Evolutionary conservation across 1,140 invertebrate genomes (phyloP).

Genomic region (Cepaea nemoralis): DNA sequence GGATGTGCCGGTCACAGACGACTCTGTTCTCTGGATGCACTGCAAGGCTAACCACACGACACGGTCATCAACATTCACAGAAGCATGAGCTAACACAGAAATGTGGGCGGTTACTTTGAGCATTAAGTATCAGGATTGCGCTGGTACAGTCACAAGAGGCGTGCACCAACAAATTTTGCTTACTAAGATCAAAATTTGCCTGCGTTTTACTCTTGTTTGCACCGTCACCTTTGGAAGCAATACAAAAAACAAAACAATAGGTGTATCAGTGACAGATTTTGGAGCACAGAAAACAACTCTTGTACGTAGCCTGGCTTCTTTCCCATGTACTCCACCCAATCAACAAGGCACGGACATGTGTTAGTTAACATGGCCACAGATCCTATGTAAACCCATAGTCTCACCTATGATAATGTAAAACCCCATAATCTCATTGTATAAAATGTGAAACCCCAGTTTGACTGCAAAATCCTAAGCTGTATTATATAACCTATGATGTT

Average conservation of each 20-base stretch:
- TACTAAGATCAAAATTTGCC: conserved; percentile 45
- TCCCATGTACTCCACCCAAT: too few species aligned
- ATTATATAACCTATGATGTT: too few species aligned
- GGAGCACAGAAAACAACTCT: conserved; percentile 37
- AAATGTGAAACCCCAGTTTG: too few species aligned
- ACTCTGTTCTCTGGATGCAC: conserved; percentile 28
- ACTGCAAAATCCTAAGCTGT: too few species aligned
- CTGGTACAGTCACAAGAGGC: conserved; percentile 45
- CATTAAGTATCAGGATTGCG: conserved; percentile 35
- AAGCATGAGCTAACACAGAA: conserved; percentile 36
- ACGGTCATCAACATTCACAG: not conserved
- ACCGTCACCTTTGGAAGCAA: conserved; percentile 46
- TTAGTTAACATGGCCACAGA: too few species aligned
- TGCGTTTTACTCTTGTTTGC: conserved; percentile 44
- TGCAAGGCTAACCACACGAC: conserved; percentile 27
- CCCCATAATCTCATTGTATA: too few species aligned
- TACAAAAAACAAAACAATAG: conserved; percentile 31
- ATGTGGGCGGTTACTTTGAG: conserved; percentile 34
- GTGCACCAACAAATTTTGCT: conserved; percentile 46
- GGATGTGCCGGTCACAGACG: too few species aligned
- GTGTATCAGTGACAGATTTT: conserved; percentile 35
- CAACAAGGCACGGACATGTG: too few species aligned
- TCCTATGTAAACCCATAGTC: too few species aligned
- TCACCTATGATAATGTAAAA: too few species aligned
- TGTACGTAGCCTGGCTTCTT: not conserved